phyloP scores from a whole-genome alignment of 1,140 invertebrate genomes.

The Hylaeus anthracinus region DNA sequence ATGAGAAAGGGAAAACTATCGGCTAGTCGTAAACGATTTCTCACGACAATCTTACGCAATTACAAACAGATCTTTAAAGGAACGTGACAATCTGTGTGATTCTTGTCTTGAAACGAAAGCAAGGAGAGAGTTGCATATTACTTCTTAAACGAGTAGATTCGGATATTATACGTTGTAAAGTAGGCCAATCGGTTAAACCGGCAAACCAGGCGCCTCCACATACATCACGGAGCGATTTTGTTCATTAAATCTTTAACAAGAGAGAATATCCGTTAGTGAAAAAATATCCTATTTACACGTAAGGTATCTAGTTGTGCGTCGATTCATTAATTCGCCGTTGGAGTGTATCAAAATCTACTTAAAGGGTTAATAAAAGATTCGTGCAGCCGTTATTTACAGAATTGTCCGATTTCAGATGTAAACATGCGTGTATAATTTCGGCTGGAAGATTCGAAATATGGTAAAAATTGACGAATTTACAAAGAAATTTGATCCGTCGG shows the following conservation, averaged over 20 bases:
- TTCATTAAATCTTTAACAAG: conserved; percentile 64
- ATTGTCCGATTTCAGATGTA: conserved; percentile 8
- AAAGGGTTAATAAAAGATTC: conserved; percentile 63
- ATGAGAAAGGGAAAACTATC: conserved; percentile 5
- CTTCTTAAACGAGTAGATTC: conserved; percentile 56
- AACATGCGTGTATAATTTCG: conserved; percentile 21
- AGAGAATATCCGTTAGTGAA: conserved; percentile 75
- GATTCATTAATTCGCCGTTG: conserved; percentile 71
- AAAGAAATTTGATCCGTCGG: conserved; percentile 16
- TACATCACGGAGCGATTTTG: conserved; percentile 36
- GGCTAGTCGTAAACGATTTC: conserved; percentile 4
- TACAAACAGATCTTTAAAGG: conserved; percentile 24
- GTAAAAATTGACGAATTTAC: conserved; percentile 40
- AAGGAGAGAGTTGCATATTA: conserved; percentile 42
- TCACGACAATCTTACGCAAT: conserved; percentile 3
- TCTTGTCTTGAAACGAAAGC: conserved; percentile 38
- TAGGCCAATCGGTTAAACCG: conserved; percentile 58
- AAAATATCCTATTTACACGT: conserved; percentile 80
- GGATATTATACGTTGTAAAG: conserved; percentile 51
- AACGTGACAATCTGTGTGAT: conserved; percentile 49
- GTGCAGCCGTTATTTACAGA: conserved; percentile 57
- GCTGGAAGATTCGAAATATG: conserved; percentile 1
- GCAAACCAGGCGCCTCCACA: conserved; percentile 13
- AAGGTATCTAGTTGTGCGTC: conserved; percentile 77
- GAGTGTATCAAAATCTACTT: conserved; percentile 76